phyloP scores from a whole-genome alignment of 2,888 invertebrate species.

The Serrognathus titanus region DNA sequence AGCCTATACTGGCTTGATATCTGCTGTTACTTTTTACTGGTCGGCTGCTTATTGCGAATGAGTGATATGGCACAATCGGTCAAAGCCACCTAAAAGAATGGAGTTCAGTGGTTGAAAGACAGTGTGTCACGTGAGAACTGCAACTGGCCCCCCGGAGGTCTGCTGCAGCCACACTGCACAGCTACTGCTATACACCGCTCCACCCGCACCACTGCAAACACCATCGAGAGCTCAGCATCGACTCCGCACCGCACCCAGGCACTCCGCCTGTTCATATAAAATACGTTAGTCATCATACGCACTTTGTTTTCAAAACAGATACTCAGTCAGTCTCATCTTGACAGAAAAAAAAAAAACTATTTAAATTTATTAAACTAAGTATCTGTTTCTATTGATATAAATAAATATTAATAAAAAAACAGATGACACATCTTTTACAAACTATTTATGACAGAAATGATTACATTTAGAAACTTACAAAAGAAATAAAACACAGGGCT shows the following conservation, averaged over 20 bases:
- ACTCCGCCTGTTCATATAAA: constrained; percentile 33
- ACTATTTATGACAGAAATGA: constrained; percentile 3
- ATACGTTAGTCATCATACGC: constrained; percentile 25
- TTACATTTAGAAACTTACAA: constrained; percentile 1
- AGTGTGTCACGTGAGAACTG: constrained; percentile 23
- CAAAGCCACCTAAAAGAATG: constrained; percentile 5
- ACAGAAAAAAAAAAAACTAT: too few species aligned
- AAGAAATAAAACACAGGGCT: neutral
- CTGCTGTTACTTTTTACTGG: too few species aligned
- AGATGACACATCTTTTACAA: neutral
- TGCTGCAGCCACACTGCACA: constrained; percentile 30
- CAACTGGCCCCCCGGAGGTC: constrained; percentile 27
- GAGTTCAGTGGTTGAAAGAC: constrained; percentile 13
- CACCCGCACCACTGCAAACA: constrained; percentile 27
- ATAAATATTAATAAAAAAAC: constrained; percentile 1
- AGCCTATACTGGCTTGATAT: too few species aligned
- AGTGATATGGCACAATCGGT: neutral
- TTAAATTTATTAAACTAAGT: neutral
- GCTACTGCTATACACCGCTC: constrained; percentile 28
- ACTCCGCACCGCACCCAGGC: constrained; percentile 34
- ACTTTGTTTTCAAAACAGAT: constrained; percentile 11
- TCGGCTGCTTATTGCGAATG: too few species aligned
- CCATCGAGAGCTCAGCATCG: constrained; percentile 39
- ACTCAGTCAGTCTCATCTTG: neutral
- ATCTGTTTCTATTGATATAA: neutral